Percentiles rank a stretch among this genome's conserved stretches.
Conservation (phyloP, 2,888 invertebrate genomes). For the Xanthorhoe designata region DNA sequence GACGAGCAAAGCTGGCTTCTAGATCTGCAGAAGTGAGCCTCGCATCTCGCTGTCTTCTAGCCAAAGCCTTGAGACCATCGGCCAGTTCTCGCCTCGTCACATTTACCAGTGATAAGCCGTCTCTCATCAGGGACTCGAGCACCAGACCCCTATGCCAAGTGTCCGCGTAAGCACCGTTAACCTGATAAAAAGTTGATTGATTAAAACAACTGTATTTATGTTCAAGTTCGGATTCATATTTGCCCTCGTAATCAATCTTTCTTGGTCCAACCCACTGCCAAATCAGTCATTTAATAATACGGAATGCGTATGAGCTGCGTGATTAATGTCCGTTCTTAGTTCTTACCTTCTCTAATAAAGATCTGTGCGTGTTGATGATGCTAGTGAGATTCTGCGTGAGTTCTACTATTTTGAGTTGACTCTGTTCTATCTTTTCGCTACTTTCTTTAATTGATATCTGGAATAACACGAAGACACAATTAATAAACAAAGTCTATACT, state of each 20-base stretch:
- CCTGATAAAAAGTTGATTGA: conserved; percentile 63
- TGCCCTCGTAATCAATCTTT: conserved; percentile 40
- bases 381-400: conserved; percentile 73
- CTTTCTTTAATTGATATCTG: conserved; percentile 78
- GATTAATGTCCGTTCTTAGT: conserved; percentile 50
- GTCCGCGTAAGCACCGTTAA: conserved; percentile 87
- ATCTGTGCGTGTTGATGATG: conserved; percentile 69
- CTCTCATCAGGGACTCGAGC: conserved; percentile 79
- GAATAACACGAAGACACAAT: conserved; percentile 45
- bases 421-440: conserved; percentile 72
- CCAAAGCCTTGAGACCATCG: conserved; percentile 78
- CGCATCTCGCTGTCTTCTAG: conserved; percentile 72
- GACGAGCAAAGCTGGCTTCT: conserved; percentile 67
- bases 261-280: conserved; percentile 43
- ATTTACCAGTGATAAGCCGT: conserved; percentile 81
- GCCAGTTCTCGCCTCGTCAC: conserved; percentile 83
- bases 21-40: conserved; percentile 68
- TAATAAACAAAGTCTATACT: not conserved
- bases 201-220: conserved; percentile 28
- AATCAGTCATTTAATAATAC: conserved; percentile 41
- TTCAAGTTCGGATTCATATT: conserved; percentile 31
- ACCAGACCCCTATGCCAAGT: conserved; percentile 84
- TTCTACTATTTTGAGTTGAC: conserved; percentile 70
- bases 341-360: conserved; percentile 76
- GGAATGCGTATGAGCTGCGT: conserved; percentile 33